These are phyloP conservation scores for Bombylius major DNA, from an alignment of 2,888 invertebrate genomes.

Conservation along the genomic window DNA sequence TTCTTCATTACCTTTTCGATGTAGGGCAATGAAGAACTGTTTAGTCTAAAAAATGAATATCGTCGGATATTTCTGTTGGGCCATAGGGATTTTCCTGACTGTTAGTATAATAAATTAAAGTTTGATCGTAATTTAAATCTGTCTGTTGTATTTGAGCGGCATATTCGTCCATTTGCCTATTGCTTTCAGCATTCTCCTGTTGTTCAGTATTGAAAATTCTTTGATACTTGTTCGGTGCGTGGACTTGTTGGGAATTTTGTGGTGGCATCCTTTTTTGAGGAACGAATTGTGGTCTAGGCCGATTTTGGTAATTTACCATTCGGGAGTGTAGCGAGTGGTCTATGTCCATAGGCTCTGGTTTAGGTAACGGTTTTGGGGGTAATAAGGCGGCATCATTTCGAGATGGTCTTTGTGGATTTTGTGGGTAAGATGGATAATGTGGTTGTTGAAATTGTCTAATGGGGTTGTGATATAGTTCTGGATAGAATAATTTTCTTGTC, in stretches of 20 bases:
- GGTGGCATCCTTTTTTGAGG: not conserved
- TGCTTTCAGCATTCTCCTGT: not conserved
- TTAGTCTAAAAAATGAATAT: constrained; percentile 12
- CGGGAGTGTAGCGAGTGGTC: constrained; percentile 7
- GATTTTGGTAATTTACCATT: constrained; percentile 10
- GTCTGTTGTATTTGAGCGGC: not conserved
- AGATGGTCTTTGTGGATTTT: not conserved
- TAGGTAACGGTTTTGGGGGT: constrained; percentile 8
- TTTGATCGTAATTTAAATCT: not conserved
- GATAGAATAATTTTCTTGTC: not conserved
- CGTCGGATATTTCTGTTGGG: not conserved
- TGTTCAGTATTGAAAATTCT: not conserved
- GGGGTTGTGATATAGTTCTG: not conserved
- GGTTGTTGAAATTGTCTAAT: not conserved
- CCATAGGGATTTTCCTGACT: not conserved
- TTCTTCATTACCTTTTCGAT: constrained; percentile 2
- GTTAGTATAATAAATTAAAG: not conserved
- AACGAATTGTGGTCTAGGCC: not conserved
- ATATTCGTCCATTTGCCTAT: not conserved
- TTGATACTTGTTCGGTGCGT: not conserved
- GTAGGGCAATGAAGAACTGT: constrained; percentile 10
- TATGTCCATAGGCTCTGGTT: constrained; percentile 11
- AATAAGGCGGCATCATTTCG: not conserved
- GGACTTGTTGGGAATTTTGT: not conserved
- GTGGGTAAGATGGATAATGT: not conserved